A percentile compares a stretch with the other conserved stretches of the same genome.
phyloP scores from a whole-genome alignment of 2,888 invertebrate genomes.

The Artemia sinica region DNA sequence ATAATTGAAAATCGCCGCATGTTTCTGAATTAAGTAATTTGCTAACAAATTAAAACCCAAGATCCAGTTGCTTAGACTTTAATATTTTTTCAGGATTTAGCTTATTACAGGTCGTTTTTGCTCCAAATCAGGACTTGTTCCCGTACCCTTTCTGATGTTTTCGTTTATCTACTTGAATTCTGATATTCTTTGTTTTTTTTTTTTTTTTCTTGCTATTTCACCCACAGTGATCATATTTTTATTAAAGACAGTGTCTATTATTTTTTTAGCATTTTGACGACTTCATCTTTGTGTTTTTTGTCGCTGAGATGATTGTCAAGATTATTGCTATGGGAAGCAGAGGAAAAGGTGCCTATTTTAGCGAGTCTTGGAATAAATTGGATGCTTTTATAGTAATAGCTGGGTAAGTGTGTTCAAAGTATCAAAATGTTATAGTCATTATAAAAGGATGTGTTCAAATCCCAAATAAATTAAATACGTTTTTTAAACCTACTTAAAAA shows the following conservation, averaged over 20 bases:
- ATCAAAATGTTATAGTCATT: no score
- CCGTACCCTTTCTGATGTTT: background rate
- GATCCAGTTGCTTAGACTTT: no score
- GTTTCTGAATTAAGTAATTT: no score
- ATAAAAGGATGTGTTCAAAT: no score
- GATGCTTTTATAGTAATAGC: conserved; percentile 95
- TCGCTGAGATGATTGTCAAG: conserved; percentile 93
- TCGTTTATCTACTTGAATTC: no score
- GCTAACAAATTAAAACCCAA: no score
- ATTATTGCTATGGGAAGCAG: conserved; percentile 95
- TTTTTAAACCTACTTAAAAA: no score
- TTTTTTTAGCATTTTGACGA: conserved; percentile 79
- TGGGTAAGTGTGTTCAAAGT: conserved; percentile 46
- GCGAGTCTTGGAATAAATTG: conserved; percentile 95
- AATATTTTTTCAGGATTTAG: no score
- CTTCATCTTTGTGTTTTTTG: conserved; percentile 94
- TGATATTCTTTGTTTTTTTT: background rate
- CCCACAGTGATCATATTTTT: background rate
- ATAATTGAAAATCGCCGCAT: no score
- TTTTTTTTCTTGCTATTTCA: background rate
- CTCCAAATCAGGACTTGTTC: background rate
- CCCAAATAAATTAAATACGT: no score
- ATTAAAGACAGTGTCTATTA: conserved; percentile 8
- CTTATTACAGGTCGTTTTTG: background rate
- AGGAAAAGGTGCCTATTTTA: conserved; percentile 81